Evolutionary conservation across 2,113 vertebrate genomes (phyloP), one percentile per base, ranked within the genome.

Genomic region (Morone chrysops): DNA sequence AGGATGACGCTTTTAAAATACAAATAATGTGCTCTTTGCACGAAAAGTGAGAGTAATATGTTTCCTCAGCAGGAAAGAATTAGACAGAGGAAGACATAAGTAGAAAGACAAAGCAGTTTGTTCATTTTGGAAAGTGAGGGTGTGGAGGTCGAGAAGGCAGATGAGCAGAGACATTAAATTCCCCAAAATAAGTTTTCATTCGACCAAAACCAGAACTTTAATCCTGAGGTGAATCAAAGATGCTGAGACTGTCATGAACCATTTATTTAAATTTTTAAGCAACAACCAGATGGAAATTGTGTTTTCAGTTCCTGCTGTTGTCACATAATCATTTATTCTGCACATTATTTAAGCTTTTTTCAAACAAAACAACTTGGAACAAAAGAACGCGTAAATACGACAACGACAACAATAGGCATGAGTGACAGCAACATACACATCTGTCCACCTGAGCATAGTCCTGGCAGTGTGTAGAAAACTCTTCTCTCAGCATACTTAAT

Each of bases 11-110:
- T 8, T 62, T 61, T 18, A 41, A 47, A 57, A 66, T n/a, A 22
- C 0, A 25, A 71, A 10, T 91, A 80, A 90, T 81, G 38, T 67
- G 61, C 53, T 50, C 51, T 70, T 88, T 85, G 88, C 88, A 90
- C 82, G 74, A 45, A 71, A 82, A 70, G 53, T 20, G 63, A 69
- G 60, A 54, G 0, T 9, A 57, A 57, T 14, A 8, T 48, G 47
- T 59, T 68, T 69, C 48, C 50, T 66, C 20, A 0, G 57, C 25
- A 54, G 56, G 48, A 51, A n/a, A 20, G 43, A 50, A 67, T 78
- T 25, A 70, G 40, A 50, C 17, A 7, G 20, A 41, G 17, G 54
- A 56, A 70, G 70, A 1, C 50, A 20, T 0, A 50, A 62, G 40
- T 0, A 47, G 53, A 76, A 2, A 62, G 18, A 54, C 38, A 57